A percentile compares a stretch with the other conserved stretches of the same genome.
phyloP scores from a whole-genome alignment of 2,888 invertebrate species.

The Epinotia nisella region DNA sequence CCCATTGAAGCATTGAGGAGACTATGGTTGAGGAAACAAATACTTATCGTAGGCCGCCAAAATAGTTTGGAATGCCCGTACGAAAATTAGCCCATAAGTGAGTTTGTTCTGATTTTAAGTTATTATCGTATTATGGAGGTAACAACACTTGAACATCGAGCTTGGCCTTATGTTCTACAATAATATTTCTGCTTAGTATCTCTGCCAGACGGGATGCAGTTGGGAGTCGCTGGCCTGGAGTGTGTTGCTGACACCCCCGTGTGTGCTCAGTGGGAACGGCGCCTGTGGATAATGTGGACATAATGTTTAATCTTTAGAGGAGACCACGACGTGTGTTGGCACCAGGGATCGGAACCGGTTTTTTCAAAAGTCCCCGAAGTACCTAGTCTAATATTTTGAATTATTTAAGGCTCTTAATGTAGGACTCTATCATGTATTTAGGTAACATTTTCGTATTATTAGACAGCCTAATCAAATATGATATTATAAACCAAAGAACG shows the following conservation, averaged over 20 bases:
- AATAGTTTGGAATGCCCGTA: background rate
- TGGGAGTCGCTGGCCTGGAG: conserved; percentile 68
- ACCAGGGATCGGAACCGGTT: too few species aligned
- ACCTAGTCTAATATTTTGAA: too few species aligned
- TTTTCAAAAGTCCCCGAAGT: too few species aligned
- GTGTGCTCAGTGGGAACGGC: conserved; percentile 58
- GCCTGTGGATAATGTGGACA: conserved; percentile 52
- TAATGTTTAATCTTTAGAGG: conserved; percentile 13
- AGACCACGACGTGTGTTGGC: too few species aligned
- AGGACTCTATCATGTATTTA: too few species aligned
- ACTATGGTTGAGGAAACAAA: too few species aligned
- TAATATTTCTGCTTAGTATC: conserved; percentile 55
- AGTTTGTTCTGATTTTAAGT: background rate
- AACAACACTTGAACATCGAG: background rate
- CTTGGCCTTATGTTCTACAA: background rate
- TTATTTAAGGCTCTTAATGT: too few species aligned
- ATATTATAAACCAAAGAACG: too few species aligned
- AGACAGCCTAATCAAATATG: too few species aligned
- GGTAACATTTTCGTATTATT: too few species aligned
- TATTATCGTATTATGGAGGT: background rate
- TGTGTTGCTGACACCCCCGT: conserved; percentile 71
- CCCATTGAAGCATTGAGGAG: background rate
- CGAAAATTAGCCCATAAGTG: background rate
- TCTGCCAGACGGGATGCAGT: conserved; percentile 61
- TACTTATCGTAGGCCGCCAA: background rate